A percentile compares a stretch with the other conserved stretches of the same genome.
Evolutionary conservation across 2,113 vertebrate genomes (phyloP).

Genomic region (Isurus oxyrinchus): DNA sequence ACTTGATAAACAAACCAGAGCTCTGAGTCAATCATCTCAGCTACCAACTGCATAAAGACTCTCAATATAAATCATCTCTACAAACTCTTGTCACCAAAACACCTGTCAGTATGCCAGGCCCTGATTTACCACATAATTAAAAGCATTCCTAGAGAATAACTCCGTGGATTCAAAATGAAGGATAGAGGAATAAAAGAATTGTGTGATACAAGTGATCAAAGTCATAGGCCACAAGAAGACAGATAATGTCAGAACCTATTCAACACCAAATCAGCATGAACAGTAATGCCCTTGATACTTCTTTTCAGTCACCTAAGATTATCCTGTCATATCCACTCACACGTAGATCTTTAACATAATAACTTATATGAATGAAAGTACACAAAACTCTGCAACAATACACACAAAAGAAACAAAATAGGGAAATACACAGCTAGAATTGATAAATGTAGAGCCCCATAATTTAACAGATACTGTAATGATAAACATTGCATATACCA

Average conservation of each 20-base stretch:
- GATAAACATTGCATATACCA: neutral
- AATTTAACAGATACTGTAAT: neutral
- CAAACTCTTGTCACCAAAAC: neutral
- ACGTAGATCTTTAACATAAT: neutral
- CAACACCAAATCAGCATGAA: neutral
- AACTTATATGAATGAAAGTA: neutral
- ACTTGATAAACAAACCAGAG: neutral
- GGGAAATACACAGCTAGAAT: neutral
- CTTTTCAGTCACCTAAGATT: neutral
- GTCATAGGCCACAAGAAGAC: neutral
- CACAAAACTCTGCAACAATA: neutral
- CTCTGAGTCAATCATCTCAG: neutral
- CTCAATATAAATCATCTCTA: neutral
- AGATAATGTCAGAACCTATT: neutral
- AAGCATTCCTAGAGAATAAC: neutral
- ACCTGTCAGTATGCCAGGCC: neutral
- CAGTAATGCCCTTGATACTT: neutral
- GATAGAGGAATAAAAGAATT: neutral
- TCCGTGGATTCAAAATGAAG: neutral
- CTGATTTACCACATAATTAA: neutral
- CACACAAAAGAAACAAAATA: neutral
- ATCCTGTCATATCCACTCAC: neutral
- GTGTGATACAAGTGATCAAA: neutral
- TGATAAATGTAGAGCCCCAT: neutral
- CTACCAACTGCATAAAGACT: neutral